Evolutionary conservation across 2,113 vertebrate genomes (phyloP), one percentile per base, ranked within the genome.

Genomic region (Mustelus asterias): DNA sequence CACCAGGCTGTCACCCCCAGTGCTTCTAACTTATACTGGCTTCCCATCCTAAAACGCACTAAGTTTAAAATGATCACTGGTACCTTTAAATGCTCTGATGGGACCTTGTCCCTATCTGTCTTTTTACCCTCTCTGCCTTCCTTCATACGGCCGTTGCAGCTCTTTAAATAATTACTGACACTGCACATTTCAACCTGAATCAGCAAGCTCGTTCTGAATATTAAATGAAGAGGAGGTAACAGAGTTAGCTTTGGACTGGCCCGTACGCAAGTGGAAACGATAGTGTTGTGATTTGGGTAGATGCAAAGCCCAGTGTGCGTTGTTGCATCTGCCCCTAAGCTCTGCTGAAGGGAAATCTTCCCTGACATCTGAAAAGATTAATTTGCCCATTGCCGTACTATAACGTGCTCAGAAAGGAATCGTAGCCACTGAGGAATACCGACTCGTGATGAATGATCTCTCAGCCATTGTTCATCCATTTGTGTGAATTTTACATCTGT

Each of bases 401-500:
- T 83, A 54, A 29, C 58, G 88, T 90, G 54, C 33, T 58, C 26
- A 90, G 54, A 60, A 90, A 33, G 54, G 88, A 90, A 90, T 29
- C 33, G 54, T 48, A 90, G 26, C 88, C 88, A 60, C 13, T 14
- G 33, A 63, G 60, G 33, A 92, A 65, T 90, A 63, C 29, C 0
- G 8, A 14, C 29, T 3, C 18, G 26, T 33, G 29, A 90, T 58
- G 54, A 90, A 33, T 90, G 14, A 60, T 92, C 58, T 14, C 63
- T 22, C 1, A 9, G n/a, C 16, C 33, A 92, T 20, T 65, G 60
- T 92, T 92, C 58, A 92, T 92, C 58, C 20, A 89, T 60, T 65
- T 92, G 58, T n/a, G 29, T 92, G 89, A 63, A 37, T 65, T 63
- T 92, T 65, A 65, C 89, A 92, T 92, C 88, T 60, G 89, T 92